Percentiles rank a stretch among this genome's conserved stretches.
These are phyloP conservation scores for Sebastes cheni DNA, from an alignment of 2,797 vertebrate genomes.

Conservation along the genomic window DNA sequence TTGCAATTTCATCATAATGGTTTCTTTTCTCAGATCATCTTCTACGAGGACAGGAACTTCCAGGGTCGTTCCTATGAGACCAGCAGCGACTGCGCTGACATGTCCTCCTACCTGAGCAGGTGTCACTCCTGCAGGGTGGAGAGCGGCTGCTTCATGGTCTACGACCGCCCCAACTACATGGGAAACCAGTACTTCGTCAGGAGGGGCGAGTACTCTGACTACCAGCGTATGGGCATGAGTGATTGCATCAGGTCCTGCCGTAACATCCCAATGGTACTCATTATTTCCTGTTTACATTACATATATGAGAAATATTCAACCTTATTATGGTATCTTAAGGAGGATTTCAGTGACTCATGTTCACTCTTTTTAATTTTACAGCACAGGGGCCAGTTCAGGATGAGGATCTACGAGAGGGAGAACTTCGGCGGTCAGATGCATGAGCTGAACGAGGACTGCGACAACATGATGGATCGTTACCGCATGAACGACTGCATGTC, in stretches of 20 bases:
- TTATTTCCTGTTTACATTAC: neutral
- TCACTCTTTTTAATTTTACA: conserved; percentile 42
- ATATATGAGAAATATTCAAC: neutral
- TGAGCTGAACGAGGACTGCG: conserved; percentile 78
- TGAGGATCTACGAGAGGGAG: conserved; percentile 76
- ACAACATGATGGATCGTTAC: conserved; percentile 72
- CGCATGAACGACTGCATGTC: conserved; percentile 75
- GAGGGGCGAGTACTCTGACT: conserved; percentile 79
- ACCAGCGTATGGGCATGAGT: conserved; percentile 73
- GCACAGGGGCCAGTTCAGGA: conserved; percentile 76
- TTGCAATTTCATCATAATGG: neutral
- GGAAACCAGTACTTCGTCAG: conserved; percentile 77
- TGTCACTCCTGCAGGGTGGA: conserved; percentile 81
- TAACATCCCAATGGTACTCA: conserved; percentile 75
- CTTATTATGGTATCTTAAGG: neutral
- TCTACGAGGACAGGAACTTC: conserved; percentile 84
- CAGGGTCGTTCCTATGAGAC: conserved; percentile 79
- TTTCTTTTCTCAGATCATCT: conserved; percentile 74
- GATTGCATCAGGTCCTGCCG: conserved; percentile 76
- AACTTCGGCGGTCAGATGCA: conserved; percentile 65
- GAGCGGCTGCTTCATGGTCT: conserved; percentile 82
- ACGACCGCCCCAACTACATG: conserved; percentile 73
- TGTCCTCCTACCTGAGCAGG: conserved; percentile 75
- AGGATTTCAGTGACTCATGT: neutral
- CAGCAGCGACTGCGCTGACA: conserved; percentile 75